Evolutionary conservation across 1,140 invertebrate species (phyloP), one percentile per base, ranked within the genome.

Genomic region (Atta colombica): DNA sequence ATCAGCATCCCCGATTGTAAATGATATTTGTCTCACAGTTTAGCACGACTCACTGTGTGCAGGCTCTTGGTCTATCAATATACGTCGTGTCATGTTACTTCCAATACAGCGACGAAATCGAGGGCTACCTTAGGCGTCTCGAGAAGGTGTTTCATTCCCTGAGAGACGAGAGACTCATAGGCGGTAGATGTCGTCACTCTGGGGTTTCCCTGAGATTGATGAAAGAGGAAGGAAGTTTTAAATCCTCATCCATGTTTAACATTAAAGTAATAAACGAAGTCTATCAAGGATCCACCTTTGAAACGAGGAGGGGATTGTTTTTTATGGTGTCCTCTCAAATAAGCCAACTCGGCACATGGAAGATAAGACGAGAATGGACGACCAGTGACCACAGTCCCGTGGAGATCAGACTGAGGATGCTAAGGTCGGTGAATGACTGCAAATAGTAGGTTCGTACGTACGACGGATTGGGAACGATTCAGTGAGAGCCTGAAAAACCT

Each of bases 381-480:
- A 55, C 28, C 2, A 68, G 63, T 4, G 61, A 80, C 12, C 61
- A 80, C 3, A 53, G 12, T 3, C 2, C 77, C 0, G 6, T 68
- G 0, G n/a, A 58, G 28, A 53, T 78, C 4, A 18, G n/a, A 0
- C 0, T 69, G 28, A 31, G 28, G 1, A 2, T 18, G 10, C 61
- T 61, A 0, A 75, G 1, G 12, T 3, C 12, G 8, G 35, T 3
- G 28, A 31, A 31, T 31, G 28, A 0, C 0, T 5, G 51, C 12
- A 4, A 16, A 53, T 16, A 16, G 0, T 12, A 55, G 69, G 25
- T 88, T 88, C 7, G 61, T 21, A 88, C 21, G 51, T n/a, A 0
- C 12, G 28, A 18, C 14, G 16, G 55, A 74, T 0, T 75, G 81
- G 75, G 68, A 75, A 2, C 7, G 2, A 21, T 60, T 60, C 2